Evolutionary conservation across 2,797 vertebrate genomes (phyloP), one percentile per base, ranked within the genome.

Genomic region (Miichthys miiuy): DNA sequence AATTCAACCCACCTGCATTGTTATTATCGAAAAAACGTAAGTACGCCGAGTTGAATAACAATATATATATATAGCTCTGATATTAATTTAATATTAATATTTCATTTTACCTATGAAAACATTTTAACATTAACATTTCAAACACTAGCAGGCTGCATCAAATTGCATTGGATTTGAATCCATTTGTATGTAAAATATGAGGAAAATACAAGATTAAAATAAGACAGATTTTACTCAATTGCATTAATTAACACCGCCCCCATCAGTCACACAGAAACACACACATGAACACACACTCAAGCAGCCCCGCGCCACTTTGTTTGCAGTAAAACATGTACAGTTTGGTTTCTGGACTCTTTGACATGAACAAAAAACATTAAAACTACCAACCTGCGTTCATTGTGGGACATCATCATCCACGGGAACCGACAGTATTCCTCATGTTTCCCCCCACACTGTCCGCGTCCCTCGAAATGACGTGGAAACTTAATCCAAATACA

Each of bases 311-410:
- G 42, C 5, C 23, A 57, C 57, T 76, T 52, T n/a, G 7, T 60
- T 42, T 14, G 9, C 10, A 52, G 12, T 34, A 44, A 66, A 68
- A 60, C 58, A 50, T 52, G 25, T 38, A 60, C 88, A 87, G 80
- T 89, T 81, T 38, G 3, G 6, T 34, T 50, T 62, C 9, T 46
- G 11, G 18, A 65, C 50, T 27, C 13, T 60, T 48, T 58, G 12
- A 44, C 64, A 47, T 18, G 1, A 58, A 11, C 21, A 69, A 47
- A 17, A 58, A 46, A 14, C 0, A 63, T 23, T 1, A 1, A 2
- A 48, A 4, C 21, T 48, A 91, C 92, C 63, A 80, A 96, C 96
- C 96, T 94, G 94, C 79, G 88, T 94, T 95, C 94, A 95, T 96
- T 57, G 81, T 93, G 91, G 92, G 88, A 89, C 90, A 91, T 91